A percentile compares a stretch with the other conserved stretches of the same genome.
phyloP scores from a whole-genome alignment of 2,113 vertebrate species.

The Lucifuga dentata region DNA sequence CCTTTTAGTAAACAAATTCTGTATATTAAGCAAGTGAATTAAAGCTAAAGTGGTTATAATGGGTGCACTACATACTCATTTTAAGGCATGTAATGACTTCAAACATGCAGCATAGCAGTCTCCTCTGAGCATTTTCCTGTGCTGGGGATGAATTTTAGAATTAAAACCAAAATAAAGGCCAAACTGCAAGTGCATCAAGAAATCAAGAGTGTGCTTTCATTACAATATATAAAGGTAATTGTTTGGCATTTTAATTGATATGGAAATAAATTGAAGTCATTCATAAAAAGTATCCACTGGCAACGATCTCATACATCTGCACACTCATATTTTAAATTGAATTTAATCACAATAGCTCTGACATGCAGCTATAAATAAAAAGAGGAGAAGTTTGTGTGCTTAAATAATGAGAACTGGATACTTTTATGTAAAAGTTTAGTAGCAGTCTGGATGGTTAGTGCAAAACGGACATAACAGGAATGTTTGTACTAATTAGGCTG shows the following conservation, averaged over 20 bases:
- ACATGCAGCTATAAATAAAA: too few species aligned
- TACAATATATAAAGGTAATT: neutral
- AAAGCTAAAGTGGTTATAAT: too few species aligned
- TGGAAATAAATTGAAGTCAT: conserved; percentile 11
- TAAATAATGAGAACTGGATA: too few species aligned
- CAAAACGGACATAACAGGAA: neutral
- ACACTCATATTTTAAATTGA: neutral
- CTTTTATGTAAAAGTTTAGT: too few species aligned
- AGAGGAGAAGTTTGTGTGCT: neutral
- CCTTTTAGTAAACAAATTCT: too few species aligned
- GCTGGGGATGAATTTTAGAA: conserved; percentile 42
- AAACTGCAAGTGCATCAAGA: neutral
- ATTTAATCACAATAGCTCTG: too few species aligned
- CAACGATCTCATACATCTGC: neutral
- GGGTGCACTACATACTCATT: too few species aligned
- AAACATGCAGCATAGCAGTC: conserved; percentile 51
- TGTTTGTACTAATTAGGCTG: neutral
- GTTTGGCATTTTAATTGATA: conserved; percentile 17
- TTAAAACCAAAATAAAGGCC: conserved; percentile 10
- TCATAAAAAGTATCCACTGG: neutral
- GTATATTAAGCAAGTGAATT: conserved; percentile 14
- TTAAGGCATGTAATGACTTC: too few species aligned
- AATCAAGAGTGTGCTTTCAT: conserved; percentile 17
- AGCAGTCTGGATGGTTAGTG: neutral
- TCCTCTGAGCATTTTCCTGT: conserved; percentile 29